phyloP scores from a whole-genome alignment of 2,797 vertebrate species.

The Lacerta bilineata region DNA sequence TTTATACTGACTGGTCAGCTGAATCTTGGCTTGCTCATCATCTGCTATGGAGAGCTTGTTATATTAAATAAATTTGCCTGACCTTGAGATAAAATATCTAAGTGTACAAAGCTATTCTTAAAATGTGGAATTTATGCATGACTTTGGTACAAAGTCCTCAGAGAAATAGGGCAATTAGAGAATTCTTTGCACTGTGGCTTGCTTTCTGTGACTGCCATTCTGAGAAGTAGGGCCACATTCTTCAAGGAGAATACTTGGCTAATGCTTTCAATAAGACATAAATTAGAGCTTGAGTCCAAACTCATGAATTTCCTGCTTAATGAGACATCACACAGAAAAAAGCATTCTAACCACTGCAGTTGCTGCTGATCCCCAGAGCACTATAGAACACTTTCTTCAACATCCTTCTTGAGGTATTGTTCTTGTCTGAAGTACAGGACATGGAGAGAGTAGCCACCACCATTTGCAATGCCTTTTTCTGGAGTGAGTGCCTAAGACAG shows the following conservation, averaged over 20 bases:
- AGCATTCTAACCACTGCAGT: background rate
- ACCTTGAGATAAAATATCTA: slow-evolving; percentile 45
- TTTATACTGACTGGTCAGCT: slow-evolving; percentile 46
- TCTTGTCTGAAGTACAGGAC: no score
- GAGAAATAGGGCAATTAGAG: background rate
- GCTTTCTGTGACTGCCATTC: background rate
- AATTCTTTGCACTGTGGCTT: background rate
- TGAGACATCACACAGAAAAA: background rate
- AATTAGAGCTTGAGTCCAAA: background rate
- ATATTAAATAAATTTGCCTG: slow-evolving; percentile 48
- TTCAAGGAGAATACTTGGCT: background rate
- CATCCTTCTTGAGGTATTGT: background rate
- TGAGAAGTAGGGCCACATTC: background rate
- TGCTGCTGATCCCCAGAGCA: background rate
- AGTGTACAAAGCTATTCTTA: background rate
- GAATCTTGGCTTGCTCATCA: slow-evolving; percentile 21
- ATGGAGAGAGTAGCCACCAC: no score
- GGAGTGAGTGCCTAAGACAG: no score
- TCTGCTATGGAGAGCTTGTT: slow-evolving; percentile 32
- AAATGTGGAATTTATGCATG: background rate
- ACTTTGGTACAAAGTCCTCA: background rate
- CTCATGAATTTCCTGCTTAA: background rate
- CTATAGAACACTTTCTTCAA: background rate
- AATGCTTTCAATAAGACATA: background rate
- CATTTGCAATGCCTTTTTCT: no score